Evolutionary conservation across 2,113 vertebrate genomes (phyloP), one percentile per base, ranked within the genome.

Genomic region (Megatriorchis doriae): DNA sequence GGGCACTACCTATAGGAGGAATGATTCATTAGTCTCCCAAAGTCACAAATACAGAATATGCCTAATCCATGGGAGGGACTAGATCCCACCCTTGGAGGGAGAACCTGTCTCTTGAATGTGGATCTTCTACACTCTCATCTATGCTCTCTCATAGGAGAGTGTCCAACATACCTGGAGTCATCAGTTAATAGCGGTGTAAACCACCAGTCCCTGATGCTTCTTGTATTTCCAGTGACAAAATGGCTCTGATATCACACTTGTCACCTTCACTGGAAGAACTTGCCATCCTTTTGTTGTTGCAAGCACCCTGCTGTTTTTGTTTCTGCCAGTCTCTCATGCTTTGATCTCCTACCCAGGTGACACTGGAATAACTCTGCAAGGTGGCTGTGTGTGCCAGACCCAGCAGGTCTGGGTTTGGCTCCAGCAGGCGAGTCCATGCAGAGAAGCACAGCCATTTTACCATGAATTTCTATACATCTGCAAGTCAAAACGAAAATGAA

Each of bases 331-430:
- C 34, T 71, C 58, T 48, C 7, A 2, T 59, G 21, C 25, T 14
- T 75, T 21, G 18, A n/a, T 16, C 38, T 81, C 45, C 62, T 74
- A 50, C 29, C 29, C 19, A 47, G 53, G 43, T 83, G 80, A 63
- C 40, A 26, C 10, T 8, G 27, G 26, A 78, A 36, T 19, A 86
- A 34, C 18, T 56, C 55, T 11, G n/a, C 36, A 27, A 4, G 0
- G 5, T 3, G 14, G n/a, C 22, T 58, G 8, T 2, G 2, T 16
- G 31, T 38, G 6, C 27, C 68, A 66, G 50, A 91, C 45, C 10
- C 34, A 66, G 50, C 6, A 4, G 21, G 27, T 9, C 0, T 3
- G 48, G 16, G 20, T 13, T 26, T 4, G 3, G 11, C 9, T 53
- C 32, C 81, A 81, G 31, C 21, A 36, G 31, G 31, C 0, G 2